Conservation (phyloP, 2,888 invertebrate genomes). For the Onchidella celtica region DNA sequence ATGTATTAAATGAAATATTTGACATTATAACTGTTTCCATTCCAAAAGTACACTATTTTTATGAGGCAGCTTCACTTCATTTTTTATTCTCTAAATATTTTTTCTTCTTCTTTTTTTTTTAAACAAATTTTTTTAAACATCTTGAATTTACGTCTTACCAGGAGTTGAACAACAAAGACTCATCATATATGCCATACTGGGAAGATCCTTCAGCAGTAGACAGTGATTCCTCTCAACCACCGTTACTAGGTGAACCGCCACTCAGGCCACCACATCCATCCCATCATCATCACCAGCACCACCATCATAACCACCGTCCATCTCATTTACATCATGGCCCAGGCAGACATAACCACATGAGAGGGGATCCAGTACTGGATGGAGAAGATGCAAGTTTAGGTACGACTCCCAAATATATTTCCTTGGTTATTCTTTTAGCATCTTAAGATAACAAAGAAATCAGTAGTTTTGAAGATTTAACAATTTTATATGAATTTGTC, state of each 20-base stretch:
- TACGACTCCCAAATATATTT: not conserved
- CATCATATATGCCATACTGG: constrained; percentile 22
- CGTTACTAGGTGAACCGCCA: constrained; percentile 23
- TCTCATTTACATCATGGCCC: constrained; percentile 15
- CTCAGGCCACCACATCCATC: not conserved
- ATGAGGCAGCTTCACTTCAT: too few species aligned
- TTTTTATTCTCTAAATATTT: too few species aligned
- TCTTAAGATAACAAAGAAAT: too few species aligned
- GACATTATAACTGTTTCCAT: too few species aligned
- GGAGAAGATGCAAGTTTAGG: constrained; percentile 28
- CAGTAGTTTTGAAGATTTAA: too few species aligned
- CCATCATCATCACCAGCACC: constrained; percentile 40
- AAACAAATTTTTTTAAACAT: too few species aligned
- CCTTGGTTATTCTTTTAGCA: not conserved
- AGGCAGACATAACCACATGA: constrained; percentile 20
- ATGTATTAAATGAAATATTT: too few species aligned
- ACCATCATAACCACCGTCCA: constrained; percentile 37
- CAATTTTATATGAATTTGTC: too few species aligned
- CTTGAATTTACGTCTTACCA: too few species aligned
- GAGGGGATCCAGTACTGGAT: constrained; percentile 14
- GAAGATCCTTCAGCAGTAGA: constrained; percentile 30
- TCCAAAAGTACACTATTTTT: too few species aligned
- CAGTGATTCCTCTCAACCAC: constrained; percentile 44
- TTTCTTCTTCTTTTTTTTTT: too few species aligned
- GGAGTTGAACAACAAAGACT: constrained; percentile 23